A percentile compares a stretch with the other conserved stretches of the same genome.
These are phyloP conservation scores for Standfussiana lucernea DNA, from an alignment of 2,888 invertebrate species.

Conservation along the genomic window DNA sequence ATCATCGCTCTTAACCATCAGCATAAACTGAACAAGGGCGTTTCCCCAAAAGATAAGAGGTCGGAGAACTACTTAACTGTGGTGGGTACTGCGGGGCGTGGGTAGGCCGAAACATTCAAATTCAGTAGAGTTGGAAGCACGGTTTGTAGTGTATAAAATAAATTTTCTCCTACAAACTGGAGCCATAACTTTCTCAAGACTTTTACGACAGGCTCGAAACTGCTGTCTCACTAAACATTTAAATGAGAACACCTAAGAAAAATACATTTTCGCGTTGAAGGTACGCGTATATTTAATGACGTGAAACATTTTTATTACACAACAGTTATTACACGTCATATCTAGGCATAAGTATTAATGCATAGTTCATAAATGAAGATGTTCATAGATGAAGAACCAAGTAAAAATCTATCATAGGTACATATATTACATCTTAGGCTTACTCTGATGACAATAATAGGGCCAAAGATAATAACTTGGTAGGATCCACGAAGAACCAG, in stretches of 20 bases:
- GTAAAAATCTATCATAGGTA: background rate
- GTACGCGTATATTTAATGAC: slow-evolving; percentile 18
- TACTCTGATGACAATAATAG: background rate
- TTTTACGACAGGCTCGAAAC: slow-evolving; percentile 71
- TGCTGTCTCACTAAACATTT: slow-evolving; percentile 72
- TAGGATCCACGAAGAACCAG: background rate
- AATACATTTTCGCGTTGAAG: slow-evolving; percentile 29
- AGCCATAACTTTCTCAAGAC: slow-evolving; percentile 70
- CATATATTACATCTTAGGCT: background rate
- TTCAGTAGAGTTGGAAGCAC: slow-evolving; percentile 51
- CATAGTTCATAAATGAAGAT: background rate
- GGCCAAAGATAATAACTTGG: background rate
- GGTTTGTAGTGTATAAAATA: slow-evolving; percentile 65
- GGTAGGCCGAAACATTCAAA: slow-evolving; percentile 60
- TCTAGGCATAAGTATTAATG: background rate
- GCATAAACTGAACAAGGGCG: slow-evolving; percentile 20
- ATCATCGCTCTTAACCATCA: slow-evolving; percentile 18
- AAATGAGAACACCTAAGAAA: slow-evolving; percentile 65
- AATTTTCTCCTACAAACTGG: slow-evolving; percentile 70
- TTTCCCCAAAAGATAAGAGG: slow-evolving; percentile 40
- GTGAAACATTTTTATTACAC: slow-evolving; percentile 15
- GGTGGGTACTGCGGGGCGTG: slow-evolving; percentile 19
- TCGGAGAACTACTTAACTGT: slow-evolving; percentile 40
- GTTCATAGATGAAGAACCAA: no score
- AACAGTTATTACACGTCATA: background rate